phyloP scores from a whole-genome alignment of 2,797 vertebrate species.

The Nannoperca obscura region DNA sequence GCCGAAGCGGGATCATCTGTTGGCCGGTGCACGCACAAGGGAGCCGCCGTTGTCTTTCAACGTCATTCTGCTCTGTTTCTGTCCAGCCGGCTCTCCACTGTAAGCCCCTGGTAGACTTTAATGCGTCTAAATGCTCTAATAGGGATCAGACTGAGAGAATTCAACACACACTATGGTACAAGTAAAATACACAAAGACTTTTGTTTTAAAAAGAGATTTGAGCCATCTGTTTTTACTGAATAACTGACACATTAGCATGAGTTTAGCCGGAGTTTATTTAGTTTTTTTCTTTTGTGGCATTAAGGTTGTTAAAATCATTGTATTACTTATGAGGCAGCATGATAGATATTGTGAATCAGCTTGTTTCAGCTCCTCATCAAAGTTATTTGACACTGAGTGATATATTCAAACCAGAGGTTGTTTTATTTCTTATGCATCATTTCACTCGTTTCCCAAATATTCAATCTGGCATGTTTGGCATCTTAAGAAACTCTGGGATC shows the following conservation, averaged over 20 bases:
- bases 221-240: conserved; percentile 35
- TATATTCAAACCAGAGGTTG: no score
- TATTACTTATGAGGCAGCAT: neutral
- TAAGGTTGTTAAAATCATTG: neutral
- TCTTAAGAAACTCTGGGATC: no score
- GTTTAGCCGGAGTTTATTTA: neutral
- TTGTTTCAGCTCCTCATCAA: no score
- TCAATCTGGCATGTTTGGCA: no score
- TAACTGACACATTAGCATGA: neutral
- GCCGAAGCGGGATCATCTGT: conserved; percentile 83
- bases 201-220: conserved; percentile 35
- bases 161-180: conserved; percentile 28
- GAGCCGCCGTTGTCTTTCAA: conserved; percentile 60
- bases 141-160: conserved; percentile 52
- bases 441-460: no score
- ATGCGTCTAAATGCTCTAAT: conserved; percentile 63
- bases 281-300: neutral
- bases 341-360: no score
- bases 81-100: conserved; percentile 30
- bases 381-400: no score
- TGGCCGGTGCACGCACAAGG: conserved; percentile 73
- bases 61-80: conserved; percentile 50
- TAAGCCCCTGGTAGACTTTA: conserved; percentile 65
- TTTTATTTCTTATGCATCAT: no score
- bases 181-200: conserved; percentile 21